These are phyloP conservation scores for Acronicta alni DNA, from an alignment of 2,888 invertebrate genomes.

Conservation along the genomic window DNA sequence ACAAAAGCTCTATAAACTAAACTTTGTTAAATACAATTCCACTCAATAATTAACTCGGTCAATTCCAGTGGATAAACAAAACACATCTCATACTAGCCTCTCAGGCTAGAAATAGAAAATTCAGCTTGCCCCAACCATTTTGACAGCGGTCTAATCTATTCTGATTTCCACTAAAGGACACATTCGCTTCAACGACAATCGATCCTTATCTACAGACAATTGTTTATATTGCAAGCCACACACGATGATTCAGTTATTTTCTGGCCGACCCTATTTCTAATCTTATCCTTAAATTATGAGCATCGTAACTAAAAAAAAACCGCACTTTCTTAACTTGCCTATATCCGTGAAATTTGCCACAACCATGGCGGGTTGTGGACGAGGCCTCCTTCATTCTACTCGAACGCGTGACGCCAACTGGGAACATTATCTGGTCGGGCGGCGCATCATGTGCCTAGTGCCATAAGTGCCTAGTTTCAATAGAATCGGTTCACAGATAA, in stretches of 20 bases:
- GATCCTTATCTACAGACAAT: neutral
- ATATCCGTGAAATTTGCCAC: too few relatives aligned
- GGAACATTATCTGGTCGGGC: too few relatives aligned
- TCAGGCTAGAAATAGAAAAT: neutral
- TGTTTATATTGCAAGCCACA: neutral
- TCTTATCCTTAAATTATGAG: neutral
- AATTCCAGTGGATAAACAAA: neutral
- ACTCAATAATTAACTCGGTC: neutral
- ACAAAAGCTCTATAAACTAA: neutral
- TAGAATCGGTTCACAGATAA: too few relatives aligned
- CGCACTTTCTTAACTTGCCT: too few relatives aligned
- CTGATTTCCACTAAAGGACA: neutral
- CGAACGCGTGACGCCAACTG: too few relatives aligned
- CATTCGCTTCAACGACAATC: neutral
- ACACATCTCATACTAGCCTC: neutral
- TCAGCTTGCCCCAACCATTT: too few relatives aligned
- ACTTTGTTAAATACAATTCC: neutral
- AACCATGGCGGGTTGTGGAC: too few relatives aligned
- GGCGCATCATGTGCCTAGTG: too few relatives aligned
- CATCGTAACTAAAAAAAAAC: too few relatives aligned
- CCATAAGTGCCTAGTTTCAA: too few relatives aligned
- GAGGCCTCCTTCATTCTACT: too few relatives aligned
- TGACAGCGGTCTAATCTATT: neutral
- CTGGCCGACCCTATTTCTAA: neutral
- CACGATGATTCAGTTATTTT: neutral